Percentiles rank a stretch among this genome's conserved stretches.
Evolutionary conservation across 2,113 vertebrate species (phyloP).

Genomic region (Rhinoptilus africanus): DNA sequence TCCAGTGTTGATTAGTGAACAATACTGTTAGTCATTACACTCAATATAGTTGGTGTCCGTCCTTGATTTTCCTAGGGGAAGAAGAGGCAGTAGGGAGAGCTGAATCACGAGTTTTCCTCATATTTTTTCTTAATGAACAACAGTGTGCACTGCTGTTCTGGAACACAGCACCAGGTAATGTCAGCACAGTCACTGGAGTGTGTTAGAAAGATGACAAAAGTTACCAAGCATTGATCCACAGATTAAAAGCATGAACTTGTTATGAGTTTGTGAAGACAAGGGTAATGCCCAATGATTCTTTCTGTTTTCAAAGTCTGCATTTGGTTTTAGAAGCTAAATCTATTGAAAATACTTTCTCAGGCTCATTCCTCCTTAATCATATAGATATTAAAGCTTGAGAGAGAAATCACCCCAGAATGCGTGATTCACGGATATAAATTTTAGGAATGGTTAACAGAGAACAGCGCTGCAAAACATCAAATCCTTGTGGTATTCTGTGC

Average conservation of each 20-base stretch:
- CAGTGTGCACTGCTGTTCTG: neutral
- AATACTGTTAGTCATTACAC: conserved; percentile 15
- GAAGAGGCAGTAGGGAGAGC: neutral
- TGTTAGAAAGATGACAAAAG: neutral
- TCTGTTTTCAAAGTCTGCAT: neutral
- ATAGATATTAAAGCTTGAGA: neutral
- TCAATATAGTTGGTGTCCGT: conserved; percentile 3
- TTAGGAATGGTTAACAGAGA: neutral
- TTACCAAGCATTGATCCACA: neutral
- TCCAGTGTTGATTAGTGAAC: neutral
- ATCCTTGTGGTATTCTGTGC: neutral
- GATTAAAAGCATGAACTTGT: neutral
- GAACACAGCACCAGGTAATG: neutral
- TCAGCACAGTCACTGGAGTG: neutral
- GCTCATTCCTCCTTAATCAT: neutral
- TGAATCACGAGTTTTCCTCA: conserved; percentile 64
- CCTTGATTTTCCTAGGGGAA: conserved; percentile 40
- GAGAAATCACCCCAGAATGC: neutral
- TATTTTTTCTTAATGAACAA: conserved; percentile 32
- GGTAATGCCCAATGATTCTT: neutral
- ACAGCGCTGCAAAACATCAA: neutral
- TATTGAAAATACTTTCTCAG: neutral
- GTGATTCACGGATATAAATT: neutral
- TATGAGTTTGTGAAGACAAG: neutral
- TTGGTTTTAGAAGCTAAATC: neutral